Base-by-base conservation (phyloP, 2,888 invertebrate species). In the Bombylius discolor region DNA sequence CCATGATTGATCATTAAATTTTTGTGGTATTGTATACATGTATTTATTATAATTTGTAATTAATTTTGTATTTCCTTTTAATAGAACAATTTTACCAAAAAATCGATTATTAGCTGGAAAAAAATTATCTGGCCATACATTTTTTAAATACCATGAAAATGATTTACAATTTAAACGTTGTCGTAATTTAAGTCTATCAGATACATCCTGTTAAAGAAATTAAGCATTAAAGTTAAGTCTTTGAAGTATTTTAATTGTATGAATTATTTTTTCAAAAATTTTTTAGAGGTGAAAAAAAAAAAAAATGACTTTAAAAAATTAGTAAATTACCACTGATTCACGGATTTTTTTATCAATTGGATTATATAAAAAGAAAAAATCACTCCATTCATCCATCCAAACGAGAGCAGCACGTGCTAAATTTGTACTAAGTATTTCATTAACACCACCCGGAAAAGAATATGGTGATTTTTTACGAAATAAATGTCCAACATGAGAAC, bases 311-410 rank as follows among this genome's bases (percentile, higher is more conserved):
- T 33, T 48, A 32, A 31, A n/a, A 39, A 44, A 32, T 14, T 14
- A 36, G 33, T 52, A 50, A 52, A n/a, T 14, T 42, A 52, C 56
- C n/a, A 62, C n/a, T n/a, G 55, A 45, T 0, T 46, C 53, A 71
- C 70, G 1, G 3, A 65, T 61, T 1, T 62, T 61, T 5, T 67
- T 54, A 13, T 72, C 82, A 46, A 84, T 80, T 62, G 80, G 84
- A 67, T 90, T 92, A 64, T 91, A 88, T 68, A 88, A 89, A 70
- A 92, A 91, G 67, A 85, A 91, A 72, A 95, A 94, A 60, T 89
- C 85, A 12, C 89, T 87, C 89, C 96, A 97, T 55, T 97, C 89
- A 68, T 98, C 98, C 89, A 99, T 90, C 98, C 98, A 99, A 0
- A 97, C 97, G 4, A 89, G 79, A 1, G 96, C 96, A 0, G 94